phyloP scores from a whole-genome alignment of 2,113 vertebrate genomes.

The Lethenteron camtschaticum region DNA sequence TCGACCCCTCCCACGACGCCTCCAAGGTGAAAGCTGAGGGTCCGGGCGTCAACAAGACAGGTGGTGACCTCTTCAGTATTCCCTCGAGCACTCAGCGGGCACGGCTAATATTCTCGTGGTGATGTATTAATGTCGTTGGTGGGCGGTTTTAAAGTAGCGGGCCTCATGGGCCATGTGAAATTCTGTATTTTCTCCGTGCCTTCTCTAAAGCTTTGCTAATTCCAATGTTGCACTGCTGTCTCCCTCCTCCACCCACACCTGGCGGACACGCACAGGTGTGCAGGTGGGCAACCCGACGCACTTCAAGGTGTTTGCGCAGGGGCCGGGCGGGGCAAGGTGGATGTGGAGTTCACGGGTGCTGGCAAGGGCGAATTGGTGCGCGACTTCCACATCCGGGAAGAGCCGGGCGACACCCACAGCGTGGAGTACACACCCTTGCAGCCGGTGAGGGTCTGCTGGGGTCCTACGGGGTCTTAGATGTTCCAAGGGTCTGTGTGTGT shows the following conservation, averaged over 20 bases:
- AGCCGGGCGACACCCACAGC: slow-evolving; percentile 58
- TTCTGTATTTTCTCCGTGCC: no score
- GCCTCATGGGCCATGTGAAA: no score
- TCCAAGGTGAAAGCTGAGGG: slow-evolving; percentile 81
- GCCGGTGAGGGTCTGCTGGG: slow-evolving; percentile 24
- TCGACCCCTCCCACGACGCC: slow-evolving; percentile 71
- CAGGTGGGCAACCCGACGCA: slow-evolving; percentile 62
- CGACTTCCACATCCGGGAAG: slow-evolving; percentile 56
- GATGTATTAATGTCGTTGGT: no score
- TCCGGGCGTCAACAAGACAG: slow-evolving; percentile 51
- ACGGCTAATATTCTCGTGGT: no score
- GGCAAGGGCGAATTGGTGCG: slow-evolving; percentile 39
- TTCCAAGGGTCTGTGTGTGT: neutral
- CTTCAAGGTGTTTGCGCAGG: slow-evolving; percentile 57
- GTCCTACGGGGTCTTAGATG: neutral
- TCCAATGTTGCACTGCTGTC: no score
- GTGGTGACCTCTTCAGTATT: slow-evolving; percentile 17
- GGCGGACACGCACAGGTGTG: slow-evolving; percentile 25
- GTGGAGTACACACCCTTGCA: slow-evolving; percentile 68
- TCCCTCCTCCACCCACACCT: no score
- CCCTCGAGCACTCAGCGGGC: no score
- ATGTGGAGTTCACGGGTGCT: slow-evolving; percentile 43
- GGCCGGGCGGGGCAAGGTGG: slow-evolving; percentile 56
- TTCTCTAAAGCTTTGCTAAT: no score
- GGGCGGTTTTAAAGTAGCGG: no score